Base-by-base conservation (phyloP, 2,888 invertebrate genomes). In the Mimachlamys varia region DNA sequence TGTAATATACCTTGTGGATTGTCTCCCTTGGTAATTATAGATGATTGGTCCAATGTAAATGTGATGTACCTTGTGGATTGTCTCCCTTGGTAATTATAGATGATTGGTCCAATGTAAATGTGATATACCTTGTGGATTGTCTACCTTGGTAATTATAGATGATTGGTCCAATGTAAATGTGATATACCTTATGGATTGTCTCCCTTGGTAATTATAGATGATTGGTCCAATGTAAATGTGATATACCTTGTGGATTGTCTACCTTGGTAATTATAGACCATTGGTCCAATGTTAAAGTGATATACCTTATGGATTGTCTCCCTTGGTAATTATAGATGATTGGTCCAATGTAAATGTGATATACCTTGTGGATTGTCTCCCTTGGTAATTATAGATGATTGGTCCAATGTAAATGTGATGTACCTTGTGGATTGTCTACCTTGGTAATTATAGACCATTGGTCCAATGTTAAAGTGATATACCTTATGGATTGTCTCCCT, bases 401-500 rank as follows among this genome's bases (percentile, higher is more conserved):
- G n/a, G n/a, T n/a, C n/a, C n/a, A n/a, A n/a, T n/a, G n/a, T n/a
- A n/a, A n/a, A n/a, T n/a, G n/a, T n/a, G n/a, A n/a, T n/a, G n/a
- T 91, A 97, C 97, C 96, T 97, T 97, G 94, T 97, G 97, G 90
- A 97, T 97, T 93, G 96, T 97, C n/a, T 97, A 97, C 87, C 97
- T 97, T 0, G 99, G 99, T 95, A 99, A 98, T 96, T 99, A 99
- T 0, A 99, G 97, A 94, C n/a, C n/a, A n/a, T n/a, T n/a, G n/a
- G n/a, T n/a, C n/a, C n/a, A n/a, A n/a, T n/a, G n/a, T n/a, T n/a
- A n/a, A n/a, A n/a, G n/a, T n/a, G n/a, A n/a, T n/a, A n/a, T 91
- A 97, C 97, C 96, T 97, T 97, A 94, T 97, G 97, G 90, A 97
- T 97, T 93, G 96, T 97, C n/a, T 97, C 97, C 87, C 97, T 97